phyloP scores from a whole-genome alignment of 2,113 vertebrate species.

The Forbesichthys papilliferus region DNA sequence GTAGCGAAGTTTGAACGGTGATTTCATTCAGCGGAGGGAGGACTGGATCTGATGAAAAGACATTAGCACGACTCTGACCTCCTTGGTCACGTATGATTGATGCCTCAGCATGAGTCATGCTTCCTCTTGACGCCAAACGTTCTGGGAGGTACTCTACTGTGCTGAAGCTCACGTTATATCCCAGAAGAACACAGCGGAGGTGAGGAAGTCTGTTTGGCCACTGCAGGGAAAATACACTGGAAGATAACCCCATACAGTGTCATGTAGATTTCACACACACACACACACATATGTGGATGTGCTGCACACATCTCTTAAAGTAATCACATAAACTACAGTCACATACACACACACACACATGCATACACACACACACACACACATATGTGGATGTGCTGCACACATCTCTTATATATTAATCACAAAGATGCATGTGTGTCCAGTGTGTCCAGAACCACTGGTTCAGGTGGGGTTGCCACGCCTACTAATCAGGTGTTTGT shows the following conservation, averaged over 20 bases:
- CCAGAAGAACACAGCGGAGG: not conserved
- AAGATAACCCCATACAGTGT: not conserved
- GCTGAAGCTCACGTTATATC: slow-evolving; percentile 51
- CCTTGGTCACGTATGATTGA: slow-evolving; percentile 67
- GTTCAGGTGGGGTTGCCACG: not conserved
- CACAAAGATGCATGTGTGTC: not conserved
- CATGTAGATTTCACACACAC: not conserved
- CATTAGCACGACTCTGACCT: slow-evolving; percentile 34
- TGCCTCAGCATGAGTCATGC: slow-evolving; percentile 53
- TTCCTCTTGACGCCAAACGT: slow-evolving; percentile 55
- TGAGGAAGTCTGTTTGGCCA: too few species aligned
- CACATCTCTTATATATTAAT: not conserved
- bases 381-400: not conserved
- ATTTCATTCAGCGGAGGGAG: slow-evolving; percentile 54
- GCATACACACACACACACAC: not conserved
- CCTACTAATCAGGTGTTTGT: slow-evolving; percentile 4
- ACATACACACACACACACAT: not conserved
- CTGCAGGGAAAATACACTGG: not conserved
- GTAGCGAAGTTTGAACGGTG: slow-evolving; percentile 48
- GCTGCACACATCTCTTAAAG: not conserved
- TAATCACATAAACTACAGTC: not conserved
- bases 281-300: not conserved
- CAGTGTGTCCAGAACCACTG: too few species aligned
- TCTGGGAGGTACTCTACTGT: slow-evolving; percentile 51
- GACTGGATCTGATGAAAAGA: slow-evolving; percentile 41